A percentile compares a stretch with the other conserved stretches of the same genome.
phyloP scores from a whole-genome alignment of 2,797 vertebrate genomes.

The Peromyscus nudipes region DNA sequence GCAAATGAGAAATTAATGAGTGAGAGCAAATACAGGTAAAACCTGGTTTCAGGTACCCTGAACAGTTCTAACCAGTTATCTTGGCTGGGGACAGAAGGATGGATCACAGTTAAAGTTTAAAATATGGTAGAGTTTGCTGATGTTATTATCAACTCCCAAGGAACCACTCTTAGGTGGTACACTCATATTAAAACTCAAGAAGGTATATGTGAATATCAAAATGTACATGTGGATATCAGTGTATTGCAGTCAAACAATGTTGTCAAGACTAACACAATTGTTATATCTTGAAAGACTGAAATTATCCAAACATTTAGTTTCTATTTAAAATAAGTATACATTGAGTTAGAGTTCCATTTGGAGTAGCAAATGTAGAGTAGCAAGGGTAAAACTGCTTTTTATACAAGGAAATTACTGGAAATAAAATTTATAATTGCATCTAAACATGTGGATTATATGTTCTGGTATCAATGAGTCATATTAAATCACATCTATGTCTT shows the following conservation, averaged over 20 bases:
- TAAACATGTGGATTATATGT: neutral
- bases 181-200: neutral
- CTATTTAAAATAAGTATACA: neutral
- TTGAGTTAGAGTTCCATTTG: neutral
- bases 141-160: neutral
- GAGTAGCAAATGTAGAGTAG: neutral
- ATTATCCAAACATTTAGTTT: neutral
- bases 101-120: neutral
- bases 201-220: neutral
- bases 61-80: neutral
- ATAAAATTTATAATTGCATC: neutral
- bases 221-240: neutral
- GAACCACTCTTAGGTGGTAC: neutral
- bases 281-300: neutral
- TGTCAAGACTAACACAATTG: neutral
- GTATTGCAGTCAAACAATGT: rapidly evolving
- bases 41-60: neutral
- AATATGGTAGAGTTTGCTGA: neutral
- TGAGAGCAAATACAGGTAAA: neutral
- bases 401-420: neutral
- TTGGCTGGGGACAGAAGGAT: neutral
- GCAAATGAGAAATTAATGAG: neutral
- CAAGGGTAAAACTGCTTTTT: neutral
- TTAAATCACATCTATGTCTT: neutral
- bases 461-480: neutral